These are phyloP conservation scores for Cylindroiulus punctatus DNA, from an alignment of 2,888 invertebrate genomes.

Conservation along the genomic window DNA sequence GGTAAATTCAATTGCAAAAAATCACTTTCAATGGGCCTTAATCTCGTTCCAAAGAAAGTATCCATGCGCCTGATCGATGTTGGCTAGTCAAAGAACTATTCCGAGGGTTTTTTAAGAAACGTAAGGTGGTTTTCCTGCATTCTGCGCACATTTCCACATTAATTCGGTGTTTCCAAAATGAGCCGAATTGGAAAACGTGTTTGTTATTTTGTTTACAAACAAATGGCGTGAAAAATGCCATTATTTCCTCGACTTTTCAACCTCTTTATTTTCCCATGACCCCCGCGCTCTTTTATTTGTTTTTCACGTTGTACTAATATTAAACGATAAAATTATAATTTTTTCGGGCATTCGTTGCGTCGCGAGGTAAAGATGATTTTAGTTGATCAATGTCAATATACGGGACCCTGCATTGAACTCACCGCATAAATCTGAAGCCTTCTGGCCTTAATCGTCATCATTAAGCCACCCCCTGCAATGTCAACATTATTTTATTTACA, in stretches of 20 bases:
- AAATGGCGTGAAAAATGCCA: slow-evolving; percentile 19
- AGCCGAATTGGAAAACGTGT: not conserved
- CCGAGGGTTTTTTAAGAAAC: not conserved
- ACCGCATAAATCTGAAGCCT: slow-evolving; percentile 7
- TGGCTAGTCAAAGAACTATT: not conserved
- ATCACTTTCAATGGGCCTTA: too few relatives aligned
- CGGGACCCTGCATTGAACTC: not conserved
- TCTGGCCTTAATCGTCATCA: slow-evolving; percentile 22
- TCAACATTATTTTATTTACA: slow-evolving; percentile 19
- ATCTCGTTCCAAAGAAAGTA: too few relatives aligned
- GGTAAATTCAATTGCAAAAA: too few relatives aligned
- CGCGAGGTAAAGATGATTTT: slow-evolving; percentile 6
- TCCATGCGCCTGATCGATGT: not conserved
- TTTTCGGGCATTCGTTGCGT: not conserved
- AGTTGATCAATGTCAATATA: slow-evolving; percentile 40
- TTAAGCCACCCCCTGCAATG: slow-evolving; percentile 47
- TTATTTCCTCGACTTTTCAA: not conserved
- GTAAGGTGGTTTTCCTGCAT: not conserved
- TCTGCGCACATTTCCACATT: not conserved
- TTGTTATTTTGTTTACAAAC: slow-evolving; percentile 20
- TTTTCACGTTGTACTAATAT: slow-evolving; percentile 23
- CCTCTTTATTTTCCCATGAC: not conserved
- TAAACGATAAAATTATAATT: slow-evolving; percentile 5
- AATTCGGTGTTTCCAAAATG: not conserved
- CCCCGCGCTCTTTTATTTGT: not conserved